Evolutionary conservation across 2,797 vertebrate species (phyloP).

Genomic region (Falco rusticolus): DNA sequence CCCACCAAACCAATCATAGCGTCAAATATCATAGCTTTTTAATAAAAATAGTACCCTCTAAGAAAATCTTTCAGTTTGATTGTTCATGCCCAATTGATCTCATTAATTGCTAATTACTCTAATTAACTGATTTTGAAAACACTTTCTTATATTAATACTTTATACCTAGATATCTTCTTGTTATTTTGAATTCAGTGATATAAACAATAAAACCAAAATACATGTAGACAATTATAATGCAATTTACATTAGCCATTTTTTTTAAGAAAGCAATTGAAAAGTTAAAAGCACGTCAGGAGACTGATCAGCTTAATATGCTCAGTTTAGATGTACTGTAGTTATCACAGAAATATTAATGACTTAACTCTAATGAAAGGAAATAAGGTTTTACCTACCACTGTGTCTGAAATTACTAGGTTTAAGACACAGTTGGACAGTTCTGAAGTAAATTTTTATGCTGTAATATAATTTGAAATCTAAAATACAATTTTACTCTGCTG

Average conservation of each 20-base stretch:
- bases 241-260: not conserved
- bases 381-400: slow-evolving; percentile 60
- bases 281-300: slow-evolving; percentile 31
- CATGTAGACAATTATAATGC: not conserved
- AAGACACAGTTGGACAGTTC: slow-evolving; percentile 39
- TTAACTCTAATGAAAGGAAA: slow-evolving; percentile 60
- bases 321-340: slow-evolving; percentile 50
- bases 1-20: not conserved
- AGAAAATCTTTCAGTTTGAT: not conserved
- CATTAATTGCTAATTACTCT: not conserved
- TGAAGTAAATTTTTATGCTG: slow-evolving; percentile 32
- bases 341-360: slow-evolving; percentile 62
- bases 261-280: slow-evolving; percentile 45
- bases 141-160: slow-evolving; percentile 1
- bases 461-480: slow-evolving; percentile 34
- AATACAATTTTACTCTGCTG: not conserved
- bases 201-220: not conserved
- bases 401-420: slow-evolving; percentile 66
- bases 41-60: slow-evolving; percentile 8
- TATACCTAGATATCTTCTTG: slow-evolving; percentile 11
- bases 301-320: slow-evolving; percentile 31
- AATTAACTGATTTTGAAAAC: slow-evolving; percentile 9
- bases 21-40: not conserved
- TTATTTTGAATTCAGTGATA: not conserved
- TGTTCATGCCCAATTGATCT: slow-evolving; percentile 23